Evolutionary conservation across 1,140 invertebrate genomes (phyloP).

Genomic region (Euwallacea fornicatus): DNA sequence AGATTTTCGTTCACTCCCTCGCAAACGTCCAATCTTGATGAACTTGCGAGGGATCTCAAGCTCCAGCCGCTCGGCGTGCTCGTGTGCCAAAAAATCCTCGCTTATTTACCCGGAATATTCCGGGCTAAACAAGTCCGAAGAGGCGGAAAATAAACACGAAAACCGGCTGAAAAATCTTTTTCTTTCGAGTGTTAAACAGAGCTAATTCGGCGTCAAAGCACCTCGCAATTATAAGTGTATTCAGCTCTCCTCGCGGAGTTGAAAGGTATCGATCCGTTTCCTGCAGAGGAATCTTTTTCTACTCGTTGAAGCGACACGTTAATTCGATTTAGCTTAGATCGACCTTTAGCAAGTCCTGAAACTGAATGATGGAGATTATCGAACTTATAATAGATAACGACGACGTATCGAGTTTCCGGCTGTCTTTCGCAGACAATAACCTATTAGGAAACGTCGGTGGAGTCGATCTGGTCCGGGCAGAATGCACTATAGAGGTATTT

Average conservation of each 20-base stretch:
- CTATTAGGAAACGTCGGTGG: no score
- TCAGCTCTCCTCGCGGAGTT: neutral
- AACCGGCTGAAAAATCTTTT: neutral
- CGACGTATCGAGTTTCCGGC: slow-evolving; percentile 3
- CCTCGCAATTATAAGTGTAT: slow-evolving; percentile 5
- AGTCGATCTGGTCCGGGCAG: no score
- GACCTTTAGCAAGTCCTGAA: neutral
- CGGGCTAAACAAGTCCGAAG: neutral
- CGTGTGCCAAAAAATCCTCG: neutral
- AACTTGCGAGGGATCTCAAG: no score
- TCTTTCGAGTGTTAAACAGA: slow-evolving; percentile 2
- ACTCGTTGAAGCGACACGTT: neutral
- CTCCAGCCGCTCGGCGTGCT: no score
- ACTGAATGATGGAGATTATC: neutral
- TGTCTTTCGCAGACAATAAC: neutral
- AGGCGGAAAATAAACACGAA: slow-evolving; percentile 3
- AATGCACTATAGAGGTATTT: no score
- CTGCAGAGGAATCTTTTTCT: neutral
- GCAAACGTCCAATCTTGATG: no score
- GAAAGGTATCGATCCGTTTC: slow-evolving; percentile 1
- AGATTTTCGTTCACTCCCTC: no score
- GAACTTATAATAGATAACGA: slow-evolving; percentile 4
- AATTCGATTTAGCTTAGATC: slow-evolving; percentile 1
- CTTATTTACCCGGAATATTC: neutral
- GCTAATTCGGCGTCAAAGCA: slow-evolving; percentile 4